Evolutionary conservation across 2,113 vertebrate genomes (phyloP).

Genomic region (Balaenoptera acutorostrata): DNA sequence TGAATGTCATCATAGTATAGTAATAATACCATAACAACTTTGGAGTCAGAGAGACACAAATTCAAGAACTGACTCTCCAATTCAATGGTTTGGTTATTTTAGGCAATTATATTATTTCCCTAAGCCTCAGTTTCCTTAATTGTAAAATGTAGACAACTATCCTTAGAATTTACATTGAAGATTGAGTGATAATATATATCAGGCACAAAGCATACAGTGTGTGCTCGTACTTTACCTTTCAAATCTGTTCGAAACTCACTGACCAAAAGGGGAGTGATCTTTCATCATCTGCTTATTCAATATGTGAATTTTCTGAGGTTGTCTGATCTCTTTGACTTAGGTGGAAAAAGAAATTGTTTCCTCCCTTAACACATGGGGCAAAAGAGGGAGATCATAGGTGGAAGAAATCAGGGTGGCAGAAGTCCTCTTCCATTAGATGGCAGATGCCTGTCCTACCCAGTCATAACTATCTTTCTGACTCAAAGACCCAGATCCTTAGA

Average conservation of each 20-base stretch:
- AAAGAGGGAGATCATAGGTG: neutral
- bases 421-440: rapidly evolving
- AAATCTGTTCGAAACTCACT: neutral
- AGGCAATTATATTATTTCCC: neutral
- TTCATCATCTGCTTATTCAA: neutral
- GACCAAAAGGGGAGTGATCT: neutral
- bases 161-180: neutral
- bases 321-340: neutral
- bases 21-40: neutral
- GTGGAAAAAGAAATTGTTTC: neutral
- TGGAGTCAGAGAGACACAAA: neutral
- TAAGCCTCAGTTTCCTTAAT: neutral
- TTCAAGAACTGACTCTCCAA: neutral
- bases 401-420: neutral
- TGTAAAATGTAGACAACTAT: neutral
- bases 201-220: neutral
- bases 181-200: neutral
- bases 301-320: neutral
- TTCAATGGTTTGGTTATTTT: neutral
- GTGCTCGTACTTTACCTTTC: neutral
- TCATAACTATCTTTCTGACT: neutral
- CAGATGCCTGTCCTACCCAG: neutral
- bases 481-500: neutral
- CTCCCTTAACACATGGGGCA: rapidly evolving
- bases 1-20: neutral